Conservation (phyloP, 2,888 invertebrate genomes). For the Criorhina ranunculi region DNA sequence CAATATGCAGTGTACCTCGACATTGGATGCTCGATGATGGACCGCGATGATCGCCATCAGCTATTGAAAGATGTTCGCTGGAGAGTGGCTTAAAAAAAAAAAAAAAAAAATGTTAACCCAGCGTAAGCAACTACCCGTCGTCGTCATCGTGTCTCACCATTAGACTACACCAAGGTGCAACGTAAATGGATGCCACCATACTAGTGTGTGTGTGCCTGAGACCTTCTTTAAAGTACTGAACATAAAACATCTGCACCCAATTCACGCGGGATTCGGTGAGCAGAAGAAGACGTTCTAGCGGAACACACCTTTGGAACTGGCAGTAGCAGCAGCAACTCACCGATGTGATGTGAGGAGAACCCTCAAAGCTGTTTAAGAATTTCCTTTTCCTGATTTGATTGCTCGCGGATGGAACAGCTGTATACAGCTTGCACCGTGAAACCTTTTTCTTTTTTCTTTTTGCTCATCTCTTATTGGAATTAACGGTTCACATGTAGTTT, state of each 20-base stretch:
- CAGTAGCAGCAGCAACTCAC: conserved; percentile 18
- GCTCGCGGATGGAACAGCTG: conserved; percentile 45
- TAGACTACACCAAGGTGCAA: conserved; percentile 9
- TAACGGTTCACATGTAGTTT: conserved; percentile 59
- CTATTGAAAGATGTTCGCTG: conserved; percentile 47
- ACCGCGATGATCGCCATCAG: conserved; percentile 61
- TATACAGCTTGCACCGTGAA: conserved; percentile 7
- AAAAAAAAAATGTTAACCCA: conserved; percentile 43
- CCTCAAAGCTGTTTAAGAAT: conserved; percentile 63
- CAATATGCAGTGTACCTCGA: conserved; percentile 57
- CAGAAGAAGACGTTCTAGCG: conserved; percentile 51
- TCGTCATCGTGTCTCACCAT: conserved; percentile 37
- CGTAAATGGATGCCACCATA: neutral
- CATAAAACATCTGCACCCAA: conserved; percentile 60
- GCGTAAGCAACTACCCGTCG: conserved; percentile 7
- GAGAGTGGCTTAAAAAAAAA: conserved; percentile 1
- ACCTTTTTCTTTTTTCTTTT: conserved; percentile 10
- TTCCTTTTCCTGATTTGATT: conserved; percentile 74
- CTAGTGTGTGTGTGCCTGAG: conserved; percentile 18
- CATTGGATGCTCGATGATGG: conserved; percentile 44
- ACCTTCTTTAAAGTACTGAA: conserved; percentile 54
- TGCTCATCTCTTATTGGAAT: conserved; percentile 42
- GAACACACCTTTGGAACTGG: conserved; percentile 45
- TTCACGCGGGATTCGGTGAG: conserved; percentile 25
- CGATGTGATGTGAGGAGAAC: conserved; percentile 29